Evolutionary conservation across 2,113 vertebrate genomes (phyloP).

Genomic region (Oryzias celebensis): DNA sequence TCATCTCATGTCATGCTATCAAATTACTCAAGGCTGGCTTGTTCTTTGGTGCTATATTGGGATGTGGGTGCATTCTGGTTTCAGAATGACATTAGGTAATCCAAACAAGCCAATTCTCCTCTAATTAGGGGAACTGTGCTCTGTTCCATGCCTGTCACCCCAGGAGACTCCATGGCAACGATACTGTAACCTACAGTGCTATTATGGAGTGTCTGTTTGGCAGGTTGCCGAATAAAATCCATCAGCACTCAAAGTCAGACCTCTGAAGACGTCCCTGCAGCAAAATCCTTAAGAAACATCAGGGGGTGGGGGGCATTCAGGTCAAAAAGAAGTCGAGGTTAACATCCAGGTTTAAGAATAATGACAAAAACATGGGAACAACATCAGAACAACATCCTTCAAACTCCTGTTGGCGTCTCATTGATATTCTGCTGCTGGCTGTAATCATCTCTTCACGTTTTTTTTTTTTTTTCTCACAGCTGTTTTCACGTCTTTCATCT

Average conservation of each 20-base stretch:
- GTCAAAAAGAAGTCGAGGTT: not conserved
- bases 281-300: not conserved
- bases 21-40: too few relatives aligned
- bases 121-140: slow-evolving; percentile 80
- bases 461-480: slow-evolving; percentile 5
- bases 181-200: slow-evolving; percentile 43
- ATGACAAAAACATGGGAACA: not conserved
- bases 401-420: not conserved
- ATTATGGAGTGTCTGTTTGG: slow-evolving; percentile 45
- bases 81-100: not conserved
- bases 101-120: slow-evolving; percentile 65
- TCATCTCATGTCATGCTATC: too few relatives aligned
- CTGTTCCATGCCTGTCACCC: slow-evolving; percentile 78
- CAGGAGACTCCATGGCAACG: slow-evolving; percentile 92
- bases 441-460: not conserved
- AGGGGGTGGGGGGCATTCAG: not conserved
- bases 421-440: not conserved
- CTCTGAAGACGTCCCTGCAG: slow-evolving; percentile 19
- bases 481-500: slow-evolving; percentile 34
- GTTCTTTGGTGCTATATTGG: too few relatives aligned
- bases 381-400: not conserved
- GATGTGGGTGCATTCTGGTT: not conserved
- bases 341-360: not conserved
- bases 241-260: slow-evolving; percentile 12
- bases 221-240: slow-evolving; percentile 27